Evolutionary conservation across 2,888 invertebrate genomes (phyloP).

Genomic region (Noctua fimbriata): DNA sequence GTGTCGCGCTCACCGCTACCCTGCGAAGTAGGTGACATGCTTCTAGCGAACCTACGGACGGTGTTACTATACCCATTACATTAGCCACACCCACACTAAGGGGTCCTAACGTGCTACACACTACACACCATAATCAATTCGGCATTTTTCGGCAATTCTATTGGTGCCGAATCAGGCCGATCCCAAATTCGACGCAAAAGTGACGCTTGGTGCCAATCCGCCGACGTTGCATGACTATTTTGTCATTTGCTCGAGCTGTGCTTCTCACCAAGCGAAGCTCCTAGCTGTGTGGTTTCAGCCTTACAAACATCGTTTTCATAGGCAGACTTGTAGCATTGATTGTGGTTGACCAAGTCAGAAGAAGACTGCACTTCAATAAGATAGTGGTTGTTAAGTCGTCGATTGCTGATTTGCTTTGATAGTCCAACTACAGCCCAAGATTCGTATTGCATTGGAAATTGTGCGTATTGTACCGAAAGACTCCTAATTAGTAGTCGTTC

Average conservation of each 20-base stretch:
- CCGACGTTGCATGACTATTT: not conserved
- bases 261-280: not conserved
- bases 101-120: not conserved
- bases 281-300: not conserved
- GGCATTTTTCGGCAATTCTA: not conserved
- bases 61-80: not conserved
- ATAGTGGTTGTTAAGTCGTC: not conserved
- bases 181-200: no score
- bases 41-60: not conserved
- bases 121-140: not conserved
- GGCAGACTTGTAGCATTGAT: not conserved
- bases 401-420: not conserved
- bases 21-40: not conserved
- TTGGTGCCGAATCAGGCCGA: not conserved
- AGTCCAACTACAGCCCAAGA: not conserved
- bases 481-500: not conserved
- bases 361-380: not conserved
- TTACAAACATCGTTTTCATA: not conserved
- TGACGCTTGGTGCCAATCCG: not conserved
- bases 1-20: not conserved
- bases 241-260: not conserved
- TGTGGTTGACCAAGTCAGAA: not conserved
- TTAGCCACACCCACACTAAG: not conserved
- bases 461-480: not conserved
- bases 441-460: not conserved